Conservation (phyloP, 2,888 invertebrate genomes). For the Boloria euphrosyne region DNA sequence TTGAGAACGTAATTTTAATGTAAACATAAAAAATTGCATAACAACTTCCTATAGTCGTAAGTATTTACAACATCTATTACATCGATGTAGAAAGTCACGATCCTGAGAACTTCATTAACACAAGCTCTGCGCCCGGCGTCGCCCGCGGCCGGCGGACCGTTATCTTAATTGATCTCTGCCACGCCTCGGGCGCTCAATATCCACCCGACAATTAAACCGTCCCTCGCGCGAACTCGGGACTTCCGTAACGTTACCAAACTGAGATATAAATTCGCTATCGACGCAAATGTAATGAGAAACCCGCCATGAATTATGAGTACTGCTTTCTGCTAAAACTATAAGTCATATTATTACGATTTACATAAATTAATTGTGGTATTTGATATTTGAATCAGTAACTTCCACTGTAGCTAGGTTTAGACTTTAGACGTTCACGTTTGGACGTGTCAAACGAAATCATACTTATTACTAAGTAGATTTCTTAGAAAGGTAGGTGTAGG, state of each 20-base stretch:
- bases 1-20: too few species aligned
- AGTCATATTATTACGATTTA: background rate
- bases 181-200: constrained; percentile 18
- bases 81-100: constrained; percentile 1
- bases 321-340: background rate
- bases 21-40: too few species aligned
- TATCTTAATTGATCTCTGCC: constrained; percentile 36
- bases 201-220: constrained; percentile 14
- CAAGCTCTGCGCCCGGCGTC: constrained; percentile 26
- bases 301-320: constrained; percentile 13
- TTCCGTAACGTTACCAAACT: constrained; percentile 19
- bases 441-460: too few species aligned
- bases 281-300: constrained; percentile 20
- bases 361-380: constrained; percentile 1
- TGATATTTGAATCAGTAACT: constrained; percentile 6
- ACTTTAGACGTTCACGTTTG: too few species aligned
- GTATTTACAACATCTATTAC: too few species aligned
- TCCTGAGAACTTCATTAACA: constrained; percentile 33
- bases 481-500: too few species aligned
- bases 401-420: too few species aligned
- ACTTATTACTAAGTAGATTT: too few species aligned
- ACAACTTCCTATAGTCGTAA: too few species aligned
- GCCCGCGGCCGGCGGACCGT: constrained; percentile 32
- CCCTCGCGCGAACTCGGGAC: constrained; percentile 4
- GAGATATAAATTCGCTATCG: constrained; percentile 20